Evolutionary conservation across 2,797 vertebrate species (phyloP), one percentile per base, ranked within the genome.

Genomic region (Cottoperca gobio): DNA sequence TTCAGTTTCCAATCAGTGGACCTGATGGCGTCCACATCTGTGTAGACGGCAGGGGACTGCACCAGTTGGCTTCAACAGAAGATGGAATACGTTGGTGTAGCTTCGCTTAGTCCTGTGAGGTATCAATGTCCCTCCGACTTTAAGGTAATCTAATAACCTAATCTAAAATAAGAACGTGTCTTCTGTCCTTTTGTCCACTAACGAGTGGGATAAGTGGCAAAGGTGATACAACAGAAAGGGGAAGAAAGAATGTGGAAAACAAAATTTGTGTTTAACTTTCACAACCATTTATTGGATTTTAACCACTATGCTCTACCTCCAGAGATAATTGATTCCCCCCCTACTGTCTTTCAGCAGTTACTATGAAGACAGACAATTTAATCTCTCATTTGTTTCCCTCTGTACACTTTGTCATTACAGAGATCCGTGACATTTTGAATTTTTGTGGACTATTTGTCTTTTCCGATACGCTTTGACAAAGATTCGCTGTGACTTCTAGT

Each of bases 341-440:
- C 16, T 11, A 14, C 50, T 40, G 37, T 63, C 79, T 65, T n/a
- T 37, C 28, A 33, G 33, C 26, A 43, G 45, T 68, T 78, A 31
- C 21, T 7, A 31, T 61, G 14, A 63, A 49, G 54, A 61, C 54
- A 70, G 57, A 60, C 53, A 45, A 48, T 78, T 80, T 79, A 13
- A 60, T 59, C 50, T 76, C 50, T 73, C n/a, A 37, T 76, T 63
- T 66, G 42, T 78, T 54, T 60, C 37, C 28, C 10, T 17, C 14
- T 31, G n/a, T 39, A 64, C 42, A 40, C 37, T 43, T 14, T 31
- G 43, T 42, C 70, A 54, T 80, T 78, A 50, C 57, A 67, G 13
- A 54, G 42, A 70, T 67, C 53, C 11, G 24, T 73, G 74, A 70
- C 77, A 76, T 75, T 82, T 83, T 40, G 11, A 39, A 52, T 78